Evolutionary conservation across 1,140 invertebrate species (phyloP), one percentile per base, ranked within the genome.

Genomic region (Pinna nobilis): DNA sequence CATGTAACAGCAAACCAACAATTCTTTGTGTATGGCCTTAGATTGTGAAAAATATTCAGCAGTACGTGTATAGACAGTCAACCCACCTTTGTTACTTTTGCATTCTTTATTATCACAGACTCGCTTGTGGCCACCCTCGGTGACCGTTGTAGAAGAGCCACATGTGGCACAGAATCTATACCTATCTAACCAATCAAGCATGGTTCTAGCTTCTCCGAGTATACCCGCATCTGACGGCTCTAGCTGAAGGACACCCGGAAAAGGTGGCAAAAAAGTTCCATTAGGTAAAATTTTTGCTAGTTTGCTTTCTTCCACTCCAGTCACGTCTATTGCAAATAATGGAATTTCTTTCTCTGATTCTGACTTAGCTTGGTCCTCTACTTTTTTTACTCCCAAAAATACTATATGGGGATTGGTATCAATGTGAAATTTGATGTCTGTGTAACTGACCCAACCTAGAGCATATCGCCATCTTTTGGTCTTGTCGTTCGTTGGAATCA

Each of bases 161-260:
- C 91, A 91, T 3, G 84, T 86, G 6, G 88, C 82, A 80, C 91
- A 91, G 78, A 89, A 91, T 49, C 86, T 84, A 60, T 88, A 88
- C 1, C 77, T 79, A 37, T 88, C 82, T 60, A 90, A 81, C 90
- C 90, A 91, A 3, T 84, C 86, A 33, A 91, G 51, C 30, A 91
- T 78, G 3, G 90, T 87, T 41, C 89, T 80, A 13, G 89, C 90
- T 76, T 88, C 86, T 1, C 83, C 82, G 79, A 82, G 84, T 67
- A 89, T 82, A 15, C 82, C 85, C 18, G 85, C 87, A 23, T 88
- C 84, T 0, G 75, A 67, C 6, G 80, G 68, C 30, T 79, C 65
- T 41, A 88, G 60, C 51, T 80, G 76, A 72, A 87, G 72, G 13
- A 77, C 74, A 7, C 70, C 79, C 5, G 83, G 82, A 67, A 83